A percentile compares a stretch with the other conserved stretches of the same genome.
Conservation (phyloP, 2,888 invertebrate species). For the Euzophera pinguis region DNA sequence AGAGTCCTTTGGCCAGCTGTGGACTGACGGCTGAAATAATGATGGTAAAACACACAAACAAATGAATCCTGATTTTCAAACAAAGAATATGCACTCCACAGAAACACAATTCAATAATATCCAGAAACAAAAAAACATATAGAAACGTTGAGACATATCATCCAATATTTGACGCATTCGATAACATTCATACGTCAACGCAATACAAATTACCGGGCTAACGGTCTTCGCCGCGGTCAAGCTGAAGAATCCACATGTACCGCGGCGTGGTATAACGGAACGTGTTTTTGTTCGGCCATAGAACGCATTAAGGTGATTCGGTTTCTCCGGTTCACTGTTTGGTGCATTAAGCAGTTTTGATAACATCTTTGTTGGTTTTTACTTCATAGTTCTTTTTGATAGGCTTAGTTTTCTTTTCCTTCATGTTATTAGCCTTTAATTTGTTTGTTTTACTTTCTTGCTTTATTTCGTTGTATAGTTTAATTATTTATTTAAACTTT, state of each 20-base stretch:
- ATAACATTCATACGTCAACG: constrained; percentile 23
- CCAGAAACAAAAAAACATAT: background rate
- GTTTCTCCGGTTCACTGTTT: background rate
- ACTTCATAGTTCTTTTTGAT: too few species aligned
- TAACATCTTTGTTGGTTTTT: background rate
- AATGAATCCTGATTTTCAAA: too few species aligned
- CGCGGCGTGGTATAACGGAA: constrained; percentile 8
- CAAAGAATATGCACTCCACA: background rate
- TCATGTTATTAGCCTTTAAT: too few species aligned
- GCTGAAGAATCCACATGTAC: constrained; percentile 4
- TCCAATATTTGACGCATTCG: constrained; percentile 23
- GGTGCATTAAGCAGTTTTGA: background rate
- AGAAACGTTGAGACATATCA: background rate
- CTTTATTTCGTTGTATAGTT: too few species aligned
- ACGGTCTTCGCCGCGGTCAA: constrained; percentile 7
- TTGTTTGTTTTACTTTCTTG: too few species aligned
- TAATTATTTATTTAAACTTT: too few species aligned
- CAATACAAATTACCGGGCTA: constrained; percentile 2
- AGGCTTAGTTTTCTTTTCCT: too few species aligned
- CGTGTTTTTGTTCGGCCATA: constrained; percentile 1
- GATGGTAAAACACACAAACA: too few species aligned
- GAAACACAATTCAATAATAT: background rate
- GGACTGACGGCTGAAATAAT: too few species aligned
- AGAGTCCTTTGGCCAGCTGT: too few species aligned
- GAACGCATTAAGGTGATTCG: constrained; percentile 1